These are phyloP conservation scores for Leptinotarsa juncta DNA, from an alignment of 2,888 invertebrate species.

Conservation along the genomic window DNA sequence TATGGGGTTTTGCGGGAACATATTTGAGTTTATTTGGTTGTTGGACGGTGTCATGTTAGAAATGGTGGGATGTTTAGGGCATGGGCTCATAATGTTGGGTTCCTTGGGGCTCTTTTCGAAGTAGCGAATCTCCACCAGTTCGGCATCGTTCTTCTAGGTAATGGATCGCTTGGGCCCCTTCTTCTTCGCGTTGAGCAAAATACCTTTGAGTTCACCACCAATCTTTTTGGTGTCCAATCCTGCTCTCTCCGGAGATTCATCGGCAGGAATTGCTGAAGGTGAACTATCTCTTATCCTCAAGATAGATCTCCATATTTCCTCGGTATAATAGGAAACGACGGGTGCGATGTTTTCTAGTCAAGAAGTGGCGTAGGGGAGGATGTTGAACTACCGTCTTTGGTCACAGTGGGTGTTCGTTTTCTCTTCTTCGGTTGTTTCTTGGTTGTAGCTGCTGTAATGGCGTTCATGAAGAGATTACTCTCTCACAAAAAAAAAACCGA, in stretches of 20 bases:
- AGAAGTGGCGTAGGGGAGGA: too few relatives aligned
- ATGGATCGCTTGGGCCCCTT: constrained; percentile 82
- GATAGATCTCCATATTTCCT: constrained; percentile 62
- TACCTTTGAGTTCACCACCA: constrained; percentile 78
- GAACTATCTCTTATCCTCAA: constrained; percentile 47
- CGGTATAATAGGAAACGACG: too few relatives aligned
- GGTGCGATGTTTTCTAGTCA: too few relatives aligned
- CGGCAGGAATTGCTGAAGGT: constrained; percentile 51
- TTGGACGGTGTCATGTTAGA: constrained; percentile 55
- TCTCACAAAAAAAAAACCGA: too few relatives aligned
- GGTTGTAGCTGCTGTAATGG: too few relatives aligned
- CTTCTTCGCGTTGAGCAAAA: constrained; percentile 78
- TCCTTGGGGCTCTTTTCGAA: constrained; percentile 65
- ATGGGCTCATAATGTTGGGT: too few relatives aligned
- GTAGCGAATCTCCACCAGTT: constrained; percentile 85
- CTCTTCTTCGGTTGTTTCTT: too few relatives aligned
- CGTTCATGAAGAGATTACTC: too few relatives aligned
- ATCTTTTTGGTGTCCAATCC: constrained; percentile 45
- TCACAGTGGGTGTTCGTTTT: too few relatives aligned
- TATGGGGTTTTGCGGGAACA: too few relatives aligned
- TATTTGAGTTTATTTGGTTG: constrained; percentile 39
- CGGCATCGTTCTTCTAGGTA: constrained; percentile 82
- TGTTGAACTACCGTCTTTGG: too few relatives aligned
- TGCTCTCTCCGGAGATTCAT: constrained; percentile 66
- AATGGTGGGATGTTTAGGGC: too few relatives aligned